Base-by-base conservation (phyloP, 1,140 invertebrate species). In the Caenorhabditis remanei region DNA sequence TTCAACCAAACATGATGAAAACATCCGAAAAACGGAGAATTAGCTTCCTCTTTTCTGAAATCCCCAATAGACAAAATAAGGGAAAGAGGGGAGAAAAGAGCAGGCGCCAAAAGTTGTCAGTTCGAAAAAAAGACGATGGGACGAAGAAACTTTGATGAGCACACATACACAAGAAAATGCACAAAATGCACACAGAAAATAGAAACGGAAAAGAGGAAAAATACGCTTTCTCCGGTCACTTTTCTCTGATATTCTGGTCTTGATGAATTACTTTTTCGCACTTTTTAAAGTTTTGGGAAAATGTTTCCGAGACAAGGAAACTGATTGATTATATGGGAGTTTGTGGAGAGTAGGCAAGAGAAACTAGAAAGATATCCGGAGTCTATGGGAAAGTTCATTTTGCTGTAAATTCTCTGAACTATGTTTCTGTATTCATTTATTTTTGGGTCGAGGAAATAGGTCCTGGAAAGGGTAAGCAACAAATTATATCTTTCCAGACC, bases 191-290 rank as follows among this genome's bases (percentile, higher is more conserved):
- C 61, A 63, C 7, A 63, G 61, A 40, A 63, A 58, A 58, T 58
- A 58, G 55, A 58, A 58, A n/a, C 21, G 24, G 56, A 58, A 58
- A 21, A 19, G 32, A 32, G 61, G 9, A 63, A n/a, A 58, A 58
- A n/a, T 14, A 40, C 19, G 9, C 21, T 63, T 63, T 7, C 24
- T 63, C 61, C 24, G 61, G 61, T 32, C 61, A 63, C n/a, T 58
- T 58, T 58, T 16, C 16, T 53, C 50, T 0, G 16, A 9, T 53
- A 53, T 53, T 53, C 50, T 14, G n/a, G n/a, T 4, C 61, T 63
- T 63, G 61, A 63, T 63, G 11, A 63, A 63, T 63, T 63, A 40
- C 61, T 63, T 63, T 63, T 63, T 63, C 61, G 61, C 61, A 63
- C 61, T 63, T 63, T 63, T 32, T 1, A 32, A 32, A 32, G 32